Base-by-base conservation (phyloP, 2,797 vertebrate species). In the Clarias pachynema region DNA sequence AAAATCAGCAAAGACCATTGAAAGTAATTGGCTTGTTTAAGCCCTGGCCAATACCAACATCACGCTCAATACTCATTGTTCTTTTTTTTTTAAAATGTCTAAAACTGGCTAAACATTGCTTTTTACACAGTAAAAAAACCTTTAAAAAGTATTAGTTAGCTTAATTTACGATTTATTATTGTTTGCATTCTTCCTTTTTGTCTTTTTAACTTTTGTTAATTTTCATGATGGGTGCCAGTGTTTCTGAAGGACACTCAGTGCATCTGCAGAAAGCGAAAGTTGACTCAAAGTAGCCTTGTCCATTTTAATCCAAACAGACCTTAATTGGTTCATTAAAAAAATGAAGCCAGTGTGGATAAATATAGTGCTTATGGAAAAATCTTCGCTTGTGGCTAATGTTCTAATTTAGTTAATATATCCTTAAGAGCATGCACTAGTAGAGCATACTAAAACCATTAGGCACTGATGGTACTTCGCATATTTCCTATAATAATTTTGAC, bases 261-360 rank as follows among this genome's bases (percentile, higher is more conserved):
- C 14, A n/a, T 79, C 24, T 79, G 8, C 14, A 79, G 16, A 49
- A 40, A 0, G 12, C 29, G 24, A 44, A 79, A 59, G 56, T 15
- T 59, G 29, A 14, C 20, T 60, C 22, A 24, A 60, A 59, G 56
- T 22, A 75, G 73, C 49, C 26, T 75, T 57, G 26, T 75, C 29
- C 29, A 26, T 79, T 40, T 79, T 20, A 26, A 24, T 44, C n/a
- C 60, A 65, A 62, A 62, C 22, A 16, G 31, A 79, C 10, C 49
- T 79, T 44, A 79, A 79, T 79, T 79, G 37, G 59, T 63, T 79
- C 78, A 79, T 79, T 44, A 26, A 63, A 62, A 78, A 79, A 63
- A 63, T n/a, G 59, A 79, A 79, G 10, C n/a, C 24, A 12, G 78
- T 49, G 16, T 72, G 29, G 24, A 16, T 84, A 65, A 60, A 60